A percentile compares a stretch with the other conserved stretches of the same genome.
Conservation (phyloP, 2,888 invertebrate species). For the Volucella inanis region DNA sequence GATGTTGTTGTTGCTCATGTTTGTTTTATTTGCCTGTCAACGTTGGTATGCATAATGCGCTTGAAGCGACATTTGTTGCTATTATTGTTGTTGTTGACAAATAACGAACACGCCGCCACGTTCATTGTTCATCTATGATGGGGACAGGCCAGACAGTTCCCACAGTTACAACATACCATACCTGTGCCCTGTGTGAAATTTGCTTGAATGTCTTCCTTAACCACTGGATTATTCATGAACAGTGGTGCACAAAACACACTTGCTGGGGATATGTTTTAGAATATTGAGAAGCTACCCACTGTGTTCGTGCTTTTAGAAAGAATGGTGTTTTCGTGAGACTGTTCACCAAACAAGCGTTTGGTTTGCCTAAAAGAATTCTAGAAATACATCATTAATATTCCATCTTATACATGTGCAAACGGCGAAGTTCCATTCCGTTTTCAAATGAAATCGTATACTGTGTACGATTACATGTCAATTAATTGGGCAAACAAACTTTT, state of each 20-base stretch:
- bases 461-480: no score
- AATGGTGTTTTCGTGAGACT: no score
- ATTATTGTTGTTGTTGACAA: constrained; percentile 34
- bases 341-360: no score
- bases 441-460: no score
- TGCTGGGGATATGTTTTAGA: not conserved
- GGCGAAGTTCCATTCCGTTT: no score
- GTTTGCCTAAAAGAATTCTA: no score
- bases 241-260: constrained; percentile 5
- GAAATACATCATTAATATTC: no score
- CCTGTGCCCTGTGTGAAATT: constrained; percentile 7
- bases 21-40: not conserved
- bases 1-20: no score
- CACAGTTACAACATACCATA: constrained; percentile 30
- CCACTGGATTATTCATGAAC: not conserved
- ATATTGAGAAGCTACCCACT: not conserved
- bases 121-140: constrained; percentile 49
- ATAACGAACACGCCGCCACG: constrained; percentile 32
- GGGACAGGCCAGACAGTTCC: constrained; percentile 44
- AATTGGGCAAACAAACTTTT: no score
- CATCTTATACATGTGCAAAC: no score
- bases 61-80: constrained; percentile 15
- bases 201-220: constrained; percentile 12
- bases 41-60: constrained; percentile 42
- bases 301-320: not conserved